Evolutionary conservation across 2,888 invertebrate genomes (phyloP), one percentile per base, ranked within the genome.

Genomic region (Meliscaeva auricollis): DNA sequence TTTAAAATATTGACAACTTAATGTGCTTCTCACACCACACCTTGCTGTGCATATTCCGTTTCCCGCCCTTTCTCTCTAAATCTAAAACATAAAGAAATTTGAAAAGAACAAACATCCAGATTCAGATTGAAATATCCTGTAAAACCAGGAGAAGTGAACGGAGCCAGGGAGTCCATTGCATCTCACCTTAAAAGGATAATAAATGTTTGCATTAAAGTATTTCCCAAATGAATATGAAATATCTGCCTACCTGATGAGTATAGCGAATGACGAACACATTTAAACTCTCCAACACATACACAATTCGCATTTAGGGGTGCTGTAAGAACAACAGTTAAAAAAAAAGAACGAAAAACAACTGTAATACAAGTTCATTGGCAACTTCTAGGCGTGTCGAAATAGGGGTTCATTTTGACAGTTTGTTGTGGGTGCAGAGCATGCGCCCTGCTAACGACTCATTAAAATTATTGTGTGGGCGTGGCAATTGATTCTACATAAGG

Each of bases 361-460:
- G 72, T 85, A 76, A 81, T 77, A 73, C 85, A 85, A 85, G 85
- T 85, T 85, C 85, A 85, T 85, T 85, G 85, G 85, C 85, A 85
- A 85, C 54, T 54, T 81, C 62, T 50, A 73, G 85, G 85, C 85
- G 84, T 80, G 84, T 76, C 84, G 15, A 5, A 32, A 41, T 15
- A 60, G 80, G 77, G 70, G 48, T 48, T 69, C 26, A 48, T 4
- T 44, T 70, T 32, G 46, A 50, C 66, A 50, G 20, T 66, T 66
- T 50, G 38, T 50, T 35, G 81, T 81, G 81, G 84, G 84, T 80
- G 84, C 32, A 58, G 66, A 30, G 69, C 85, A 85, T 85, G 85
- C 85, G 85, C 84, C 22, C 22, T 80, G 30, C 13, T 44, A 70
- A 9, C n/a, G 30, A 13, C 17, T 26, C 48, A 30, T 11, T 17